A percentile compares a stretch with the other conserved stretches of the same genome.
Evolutionary conservation across 2,797 vertebrate genomes (phyloP).

Genomic region (Siniperca undulata): DNA sequence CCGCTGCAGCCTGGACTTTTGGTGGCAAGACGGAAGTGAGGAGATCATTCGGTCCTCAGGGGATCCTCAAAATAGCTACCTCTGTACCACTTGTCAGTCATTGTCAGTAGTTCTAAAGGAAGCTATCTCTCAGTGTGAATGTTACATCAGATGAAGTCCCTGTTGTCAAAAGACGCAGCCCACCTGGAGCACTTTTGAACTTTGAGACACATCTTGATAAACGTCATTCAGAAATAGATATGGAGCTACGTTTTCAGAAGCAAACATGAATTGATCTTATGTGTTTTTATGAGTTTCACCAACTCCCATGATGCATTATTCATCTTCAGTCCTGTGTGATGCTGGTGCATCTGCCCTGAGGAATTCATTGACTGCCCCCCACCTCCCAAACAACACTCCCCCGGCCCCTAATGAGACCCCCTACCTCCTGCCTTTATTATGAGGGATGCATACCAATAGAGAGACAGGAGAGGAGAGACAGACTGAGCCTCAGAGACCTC

Average conservation of each 20-base stretch:
- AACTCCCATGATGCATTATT: slow-evolving; percentile 46
- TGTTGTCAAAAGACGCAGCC: slow-evolving; percentile 59
- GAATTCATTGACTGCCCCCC: slow-evolving; percentile 59
- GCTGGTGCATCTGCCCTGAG: slow-evolving; percentile 73
- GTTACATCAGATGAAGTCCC: slow-evolving; percentile 45
- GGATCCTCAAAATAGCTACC: slow-evolving; percentile 67
- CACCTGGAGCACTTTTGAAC: slow-evolving; percentile 62
- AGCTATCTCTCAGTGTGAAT: slow-evolving; percentile 63
- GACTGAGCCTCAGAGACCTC: slow-evolving; percentile 69
- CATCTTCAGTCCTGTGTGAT: slow-evolving; percentile 55
- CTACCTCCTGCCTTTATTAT: slow-evolving; percentile 79
- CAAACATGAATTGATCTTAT: neutral
- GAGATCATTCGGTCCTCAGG: slow-evolving; percentile 60
- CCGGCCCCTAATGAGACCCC: slow-evolving; percentile 82
- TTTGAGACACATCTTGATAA: neutral
- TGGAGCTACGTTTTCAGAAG: neutral
- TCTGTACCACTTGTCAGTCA: slow-evolving; percentile 63
- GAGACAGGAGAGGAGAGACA: slow-evolving; percentile 76
- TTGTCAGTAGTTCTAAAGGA: slow-evolving; percentile 58
- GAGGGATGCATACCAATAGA: slow-evolving; percentile 82
- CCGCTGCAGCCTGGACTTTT: slow-evolving; percentile 41
- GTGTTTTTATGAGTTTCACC: slow-evolving; percentile 42
- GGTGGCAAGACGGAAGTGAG: slow-evolving; percentile 69
- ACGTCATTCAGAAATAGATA: slow-evolving; percentile 2
- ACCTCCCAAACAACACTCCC: slow-evolving; percentile 59